Evolutionary conservation across 2,797 vertebrate species (phyloP).

Genomic region (Perodicticus potto): DNA sequence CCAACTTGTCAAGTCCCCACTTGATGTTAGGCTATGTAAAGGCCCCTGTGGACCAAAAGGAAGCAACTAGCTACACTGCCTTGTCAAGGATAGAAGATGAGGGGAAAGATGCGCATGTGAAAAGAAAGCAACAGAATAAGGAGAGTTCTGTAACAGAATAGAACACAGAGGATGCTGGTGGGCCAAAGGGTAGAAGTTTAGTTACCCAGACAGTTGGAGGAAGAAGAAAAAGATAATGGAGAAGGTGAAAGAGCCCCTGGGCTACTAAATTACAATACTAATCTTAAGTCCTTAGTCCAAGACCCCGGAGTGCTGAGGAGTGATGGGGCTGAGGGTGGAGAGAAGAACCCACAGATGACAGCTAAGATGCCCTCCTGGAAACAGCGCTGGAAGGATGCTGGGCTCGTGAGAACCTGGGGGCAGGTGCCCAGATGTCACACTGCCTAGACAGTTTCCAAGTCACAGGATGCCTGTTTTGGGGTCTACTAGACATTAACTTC

Average conservation of each 20-base stretch:
- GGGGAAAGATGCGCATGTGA: neutral
- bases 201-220: neutral
- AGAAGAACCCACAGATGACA: neutral
- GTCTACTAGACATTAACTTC: neutral
- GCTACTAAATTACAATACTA: neutral
- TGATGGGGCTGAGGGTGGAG: neutral
- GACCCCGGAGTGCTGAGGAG: neutral
- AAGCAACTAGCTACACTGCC: slow-evolving; percentile 11
- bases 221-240: neutral
- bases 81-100: neutral
- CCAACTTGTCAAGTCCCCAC: neutral
- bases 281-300: neutral
- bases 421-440: neutral
- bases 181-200: neutral
- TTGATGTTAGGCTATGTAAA: neutral
- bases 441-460: neutral
- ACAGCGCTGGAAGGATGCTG: neutral
- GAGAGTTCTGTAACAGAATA: neutral
- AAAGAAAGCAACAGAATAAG: neutral
- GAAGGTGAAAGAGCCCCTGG: neutral
- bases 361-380: neutral
- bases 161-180: neutral
- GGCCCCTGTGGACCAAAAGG: neutral
- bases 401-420: neutral
- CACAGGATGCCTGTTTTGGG: neutral